Evolutionary conservation across 2,797 vertebrate genomes (phyloP), one percentile per base, ranked within the genome.

Genomic region (Hirundo rustica): DNA sequence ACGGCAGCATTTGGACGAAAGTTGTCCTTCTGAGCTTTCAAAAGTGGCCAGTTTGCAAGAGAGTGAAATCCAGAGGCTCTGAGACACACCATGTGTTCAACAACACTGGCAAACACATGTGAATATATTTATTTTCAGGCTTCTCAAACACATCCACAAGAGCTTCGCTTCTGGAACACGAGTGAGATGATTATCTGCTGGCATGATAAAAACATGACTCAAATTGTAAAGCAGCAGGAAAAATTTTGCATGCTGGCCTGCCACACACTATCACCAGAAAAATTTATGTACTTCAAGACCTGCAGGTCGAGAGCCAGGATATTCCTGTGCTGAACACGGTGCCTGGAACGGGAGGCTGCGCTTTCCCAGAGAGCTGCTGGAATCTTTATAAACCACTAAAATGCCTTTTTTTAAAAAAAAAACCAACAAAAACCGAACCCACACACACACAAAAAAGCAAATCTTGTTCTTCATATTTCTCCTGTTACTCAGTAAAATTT

Each of bases 361-460:
- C 73, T 67, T 83, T 44, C 86, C 86, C 83, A 93, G 76, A 77
- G 76, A 6, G 0, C 75, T 66, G 76, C 66, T 91, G 91, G 86
- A 86, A 94, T 88, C 77, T 58, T 78, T 26, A 51, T 7, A 92
- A 94, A 91, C 86, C 89, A 92, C 91, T 78, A 81, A 87, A 94
- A 94, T 84, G 77, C 48, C 1, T 57, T 30, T 22, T 38, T 38
- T 30, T 16, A 44, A 68, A 85, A 51, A 50, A 38, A 10, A 38
- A 38, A 9, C 38, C 36, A 38, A 38, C 38, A 38, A 38, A 36
- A 50, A 14, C 7, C 7, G 27, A 61, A 40, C 36, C 32, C 32
- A 9, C 38, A 38, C 34, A 55, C 44, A 85, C 29, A 65, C 7
- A 84, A 7, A 64, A 78, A 62, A 64, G 42, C 9, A 85, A 89